A percentile compares a stretch with the other conserved stretches of the same genome.
These are phyloP conservation scores for Apocheima hispidaria DNA, from an alignment of 2,888 invertebrate genomes.

Conservation along the genomic window DNA sequence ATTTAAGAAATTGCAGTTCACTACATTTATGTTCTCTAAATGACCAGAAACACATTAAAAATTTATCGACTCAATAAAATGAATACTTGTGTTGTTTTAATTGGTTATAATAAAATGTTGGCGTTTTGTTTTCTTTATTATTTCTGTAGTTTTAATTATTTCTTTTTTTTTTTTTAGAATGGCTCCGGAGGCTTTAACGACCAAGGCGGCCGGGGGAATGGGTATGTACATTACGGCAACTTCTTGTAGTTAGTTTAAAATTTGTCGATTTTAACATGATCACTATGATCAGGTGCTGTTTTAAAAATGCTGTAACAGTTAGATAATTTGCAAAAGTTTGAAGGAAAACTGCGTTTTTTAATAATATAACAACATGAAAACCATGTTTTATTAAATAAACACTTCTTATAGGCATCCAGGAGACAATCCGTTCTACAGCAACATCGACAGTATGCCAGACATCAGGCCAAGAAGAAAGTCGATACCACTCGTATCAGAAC, in stretches of 20 bases:
- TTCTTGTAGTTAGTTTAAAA: neutral
- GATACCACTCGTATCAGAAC: conserved; percentile 98
- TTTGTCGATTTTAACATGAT: too few relatives aligned
- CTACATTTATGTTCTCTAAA: conserved; percentile 10
- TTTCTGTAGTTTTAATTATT: conserved; percentile 66
- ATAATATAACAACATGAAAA: neutral
- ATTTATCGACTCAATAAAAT: conserved; percentile 46
- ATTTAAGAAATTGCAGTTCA: neutral
- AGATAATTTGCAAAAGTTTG: too few relatives aligned
- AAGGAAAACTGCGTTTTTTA: neutral
- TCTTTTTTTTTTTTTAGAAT: conserved; percentile 92
- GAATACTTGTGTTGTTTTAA: conserved; percentile 43
- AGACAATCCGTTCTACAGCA: conserved; percentile 99
- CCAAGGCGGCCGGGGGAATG: conserved; percentile 92
- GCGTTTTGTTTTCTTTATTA: conserved; percentile 65
- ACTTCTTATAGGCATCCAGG: conserved; percentile 90
- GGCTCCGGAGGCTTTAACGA: conserved; percentile 93
- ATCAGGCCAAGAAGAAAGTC: conserved; percentile 98
- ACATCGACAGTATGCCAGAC: conserved; percentile 99
- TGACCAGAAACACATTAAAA: conserved; percentile 6
- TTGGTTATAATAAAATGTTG: conserved; percentile 67
- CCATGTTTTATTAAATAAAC: conserved; percentile 4
- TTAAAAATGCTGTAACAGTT: too few relatives aligned
- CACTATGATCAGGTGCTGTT: too few relatives aligned
- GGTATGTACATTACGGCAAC: conserved; percentile 85